phyloP scores from a whole-genome alignment of 1,140 invertebrate species.

The Atta colombica region DNA sequence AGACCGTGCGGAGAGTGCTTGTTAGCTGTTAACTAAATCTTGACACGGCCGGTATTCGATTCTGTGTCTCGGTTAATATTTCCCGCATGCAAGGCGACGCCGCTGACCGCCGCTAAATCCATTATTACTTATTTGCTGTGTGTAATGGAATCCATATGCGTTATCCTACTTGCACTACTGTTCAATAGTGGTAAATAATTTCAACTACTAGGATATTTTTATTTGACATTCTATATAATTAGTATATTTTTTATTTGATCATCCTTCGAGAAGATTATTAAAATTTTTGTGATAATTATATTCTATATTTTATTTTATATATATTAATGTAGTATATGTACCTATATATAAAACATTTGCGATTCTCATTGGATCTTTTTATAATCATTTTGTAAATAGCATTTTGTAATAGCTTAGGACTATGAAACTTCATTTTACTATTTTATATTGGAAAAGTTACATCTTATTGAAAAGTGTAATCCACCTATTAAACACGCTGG shows the following conservation, averaged over 20 bases:
- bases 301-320: neutral
- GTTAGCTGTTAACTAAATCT: conserved; percentile 62
- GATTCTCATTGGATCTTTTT: neutral
- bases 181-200: conserved; percentile 4
- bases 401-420: neutral
- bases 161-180: neutral
- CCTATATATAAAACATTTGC: neutral
- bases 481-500: neutral
- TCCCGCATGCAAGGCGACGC: conserved; percentile 29
- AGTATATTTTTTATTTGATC: neutral
- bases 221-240: neutral
- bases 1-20: conserved; percentile 50
- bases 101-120: conserved; percentile 54
- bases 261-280: neutral
- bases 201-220: neutral
- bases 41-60: conserved; percentile 43
- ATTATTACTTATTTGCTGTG: conserved; percentile 46
- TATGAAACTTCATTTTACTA: neutral
- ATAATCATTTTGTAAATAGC: neutral
- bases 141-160: conserved; percentile 14
- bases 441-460: neutral
- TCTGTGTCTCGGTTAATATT: conserved; percentile 57
- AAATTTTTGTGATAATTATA: neutral
- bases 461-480: conserved; percentile 25
- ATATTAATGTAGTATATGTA: neutral